Evolutionary conservation across 2,113 vertebrate genomes (phyloP).

Genomic region (Galeopterus variegatus): DNA sequence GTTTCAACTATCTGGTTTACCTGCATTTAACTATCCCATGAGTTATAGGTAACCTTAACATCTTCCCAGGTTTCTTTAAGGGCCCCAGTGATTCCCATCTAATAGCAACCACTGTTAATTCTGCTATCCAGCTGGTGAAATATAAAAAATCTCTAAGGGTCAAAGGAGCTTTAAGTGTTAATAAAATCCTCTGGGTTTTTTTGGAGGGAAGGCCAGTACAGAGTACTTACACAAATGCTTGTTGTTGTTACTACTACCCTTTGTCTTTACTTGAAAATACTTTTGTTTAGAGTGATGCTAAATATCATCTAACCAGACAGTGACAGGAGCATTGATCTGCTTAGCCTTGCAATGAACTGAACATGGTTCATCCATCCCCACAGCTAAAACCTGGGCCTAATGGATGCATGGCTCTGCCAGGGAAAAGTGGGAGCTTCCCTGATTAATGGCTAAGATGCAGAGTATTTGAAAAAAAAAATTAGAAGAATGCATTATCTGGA

Average conservation of each 20-base stretch:
- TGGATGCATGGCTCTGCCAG: conserved; percentile 63
- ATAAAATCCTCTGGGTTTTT: conserved; percentile 10
- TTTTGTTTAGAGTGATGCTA: conserved; percentile 70
- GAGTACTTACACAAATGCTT: neutral
- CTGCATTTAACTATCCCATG: neutral
- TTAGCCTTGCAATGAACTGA: conserved; percentile 70
- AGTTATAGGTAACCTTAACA: neutral
- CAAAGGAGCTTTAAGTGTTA: neutral
- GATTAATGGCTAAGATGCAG: conserved; percentile 70
- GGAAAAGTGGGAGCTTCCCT: conserved; percentile 76
- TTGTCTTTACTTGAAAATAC: conserved; percentile 50
- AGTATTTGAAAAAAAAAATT: conserved; percentile 79
- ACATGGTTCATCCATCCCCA: conserved; percentile 51
- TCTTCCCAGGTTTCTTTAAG: neutral
- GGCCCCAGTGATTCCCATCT: neutral
- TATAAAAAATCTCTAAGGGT: conserved; percentile 9
- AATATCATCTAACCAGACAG: conserved; percentile 72
- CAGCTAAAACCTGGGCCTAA: conserved; percentile 62
- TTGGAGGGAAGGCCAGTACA: neutral
- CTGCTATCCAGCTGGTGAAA: neutral
- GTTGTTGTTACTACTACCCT: conserved; percentile 18
- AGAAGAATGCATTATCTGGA: conserved; percentile 82
- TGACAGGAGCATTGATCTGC: conserved; percentile 62
- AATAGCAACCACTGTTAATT: neutral
- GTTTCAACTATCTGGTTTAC: neutral